phyloP scores from a whole-genome alignment of 2,797 vertebrate species.

The Thamnophis elegans region DNA sequence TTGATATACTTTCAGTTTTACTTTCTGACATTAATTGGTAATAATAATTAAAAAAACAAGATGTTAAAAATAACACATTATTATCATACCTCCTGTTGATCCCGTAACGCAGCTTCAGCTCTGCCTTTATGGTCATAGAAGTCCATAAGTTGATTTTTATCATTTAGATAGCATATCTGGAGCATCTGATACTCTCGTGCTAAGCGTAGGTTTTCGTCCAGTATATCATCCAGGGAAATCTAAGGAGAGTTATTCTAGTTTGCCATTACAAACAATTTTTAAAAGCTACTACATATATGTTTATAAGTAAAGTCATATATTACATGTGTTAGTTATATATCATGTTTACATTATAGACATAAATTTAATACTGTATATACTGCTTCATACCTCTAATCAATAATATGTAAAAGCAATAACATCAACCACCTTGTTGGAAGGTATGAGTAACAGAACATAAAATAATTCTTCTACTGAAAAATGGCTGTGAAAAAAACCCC shows the following conservation, averaged over 20 bases:
- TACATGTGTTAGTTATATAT: background rate
- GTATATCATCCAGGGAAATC: constrained; percentile 63
- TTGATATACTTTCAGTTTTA: background rate
- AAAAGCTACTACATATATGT: constrained; percentile 1
- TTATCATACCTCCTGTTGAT: constrained; percentile 76
- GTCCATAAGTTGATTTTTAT: constrained; percentile 67
- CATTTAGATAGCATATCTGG: constrained; percentile 65
- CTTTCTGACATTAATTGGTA: background rate
- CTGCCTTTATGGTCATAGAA: constrained; percentile 65
- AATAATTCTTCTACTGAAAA: background rate
- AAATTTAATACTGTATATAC: background rate
- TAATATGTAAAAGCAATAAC: background rate
- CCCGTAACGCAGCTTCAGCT: constrained; percentile 59
- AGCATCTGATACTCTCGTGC: constrained; percentile 71
- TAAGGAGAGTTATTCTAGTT: constrained; percentile 59
- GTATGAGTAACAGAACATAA: background rate
- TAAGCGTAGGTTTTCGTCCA: constrained; percentile 76
- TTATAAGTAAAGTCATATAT: background rate
- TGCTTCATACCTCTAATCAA: background rate
- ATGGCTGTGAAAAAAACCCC: background rate
- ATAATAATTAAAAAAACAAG: constrained; percentile 17
- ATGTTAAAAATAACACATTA: background rate
- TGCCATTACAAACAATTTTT: constrained; percentile 15
- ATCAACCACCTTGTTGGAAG: background rate
- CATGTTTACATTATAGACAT: background rate